phyloP scores from a whole-genome alignment of 2,888 invertebrate species.

The Furcula furcula region DNA sequence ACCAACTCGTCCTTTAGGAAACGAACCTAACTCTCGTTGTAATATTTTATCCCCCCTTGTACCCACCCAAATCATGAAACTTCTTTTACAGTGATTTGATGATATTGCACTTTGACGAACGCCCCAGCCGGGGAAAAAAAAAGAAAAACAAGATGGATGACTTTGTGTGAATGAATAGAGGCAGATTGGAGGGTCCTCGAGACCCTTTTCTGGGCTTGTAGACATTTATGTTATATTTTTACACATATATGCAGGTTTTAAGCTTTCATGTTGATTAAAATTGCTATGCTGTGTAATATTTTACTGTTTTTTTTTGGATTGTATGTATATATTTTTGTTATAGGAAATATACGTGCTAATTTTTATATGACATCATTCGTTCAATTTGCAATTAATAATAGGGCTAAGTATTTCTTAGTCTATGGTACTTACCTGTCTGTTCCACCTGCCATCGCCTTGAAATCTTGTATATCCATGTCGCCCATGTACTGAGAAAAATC shows the following conservation, averaged over 20 bases:
- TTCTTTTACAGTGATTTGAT: conserved; percentile 80
- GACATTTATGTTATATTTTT: conserved; percentile 20
- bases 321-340: too few species aligned
- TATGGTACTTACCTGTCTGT: conserved; percentile 61
- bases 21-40: conserved; percentile 64
- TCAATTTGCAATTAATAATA: too few species aligned
- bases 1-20: conserved; percentile 50
- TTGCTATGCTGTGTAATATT: conserved; percentile 22
- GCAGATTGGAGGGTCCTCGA: conserved; percentile 31
- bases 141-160: conserved; percentile 69
- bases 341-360: too few species aligned
- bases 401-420: too few species aligned
- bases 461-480: conserved; percentile 74
- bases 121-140: conserved; percentile 47
- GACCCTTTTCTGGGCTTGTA: conserved; percentile 11
- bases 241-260: conserved; percentile 12
- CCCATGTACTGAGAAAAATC: conserved; percentile 74
- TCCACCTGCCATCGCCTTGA: conserved; percentile 56
- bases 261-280: conserved; percentile 57
- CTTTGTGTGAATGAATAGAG: conserved; percentile 34
- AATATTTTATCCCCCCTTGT: conserved; percentile 72
- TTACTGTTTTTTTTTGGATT: conserved; percentile 8
- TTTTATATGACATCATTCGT: too few species aligned
- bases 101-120: conserved; percentile 79
- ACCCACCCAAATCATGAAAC: conserved; percentile 70